Evolutionary conservation across 2,888 invertebrate species (phyloP), one percentile per base, ranked within the genome.

Genomic region (Heliconius erato): DNA sequence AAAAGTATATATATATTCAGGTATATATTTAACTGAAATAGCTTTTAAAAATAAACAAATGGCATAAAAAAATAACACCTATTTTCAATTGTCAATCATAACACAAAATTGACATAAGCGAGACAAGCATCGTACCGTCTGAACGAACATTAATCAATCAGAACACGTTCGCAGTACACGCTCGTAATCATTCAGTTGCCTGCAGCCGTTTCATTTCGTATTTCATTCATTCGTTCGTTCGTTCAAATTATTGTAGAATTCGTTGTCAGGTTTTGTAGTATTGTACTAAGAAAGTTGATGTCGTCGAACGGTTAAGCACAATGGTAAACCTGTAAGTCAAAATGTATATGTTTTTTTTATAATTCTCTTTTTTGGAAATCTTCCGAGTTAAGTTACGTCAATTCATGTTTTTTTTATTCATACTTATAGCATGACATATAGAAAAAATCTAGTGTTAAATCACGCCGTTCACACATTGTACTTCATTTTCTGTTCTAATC

Each of bases 141-240:
- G 63, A 80, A 49, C 68, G 80, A 68, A 76, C 67, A 80, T 72
- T 63, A 80, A 80, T 63, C 82, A 79, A 82, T 82, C 82, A 82
- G 74, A 76, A 63, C 79, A 79, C 79, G 79, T 79, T 82, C 63
- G 69, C 74, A 79, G 69, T 82, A 76, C 82, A 79, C 79, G 74
- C 69, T 69, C 69, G 82, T 79, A 82, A 82, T 79, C 79, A 79
- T 82, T 82, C 82, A 82, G 79, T 79, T 69, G 74, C 67, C 78
- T 74, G 44, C 79, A 68, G 76, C 76, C 79, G 69, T 82, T 78
- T 78, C 78, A 71, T 81, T 81, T 78, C 72, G 63, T 59, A 79
- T 79, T 68, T 74, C 79, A 82, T 82, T 63, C 74, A 69, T 40
- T 74, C 59, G 7, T 40, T 72, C 65, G 9, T 40, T 59, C 59